Conservation (phyloP, 2,797 vertebrate genomes). For the Pteropus rufus region DNA sequence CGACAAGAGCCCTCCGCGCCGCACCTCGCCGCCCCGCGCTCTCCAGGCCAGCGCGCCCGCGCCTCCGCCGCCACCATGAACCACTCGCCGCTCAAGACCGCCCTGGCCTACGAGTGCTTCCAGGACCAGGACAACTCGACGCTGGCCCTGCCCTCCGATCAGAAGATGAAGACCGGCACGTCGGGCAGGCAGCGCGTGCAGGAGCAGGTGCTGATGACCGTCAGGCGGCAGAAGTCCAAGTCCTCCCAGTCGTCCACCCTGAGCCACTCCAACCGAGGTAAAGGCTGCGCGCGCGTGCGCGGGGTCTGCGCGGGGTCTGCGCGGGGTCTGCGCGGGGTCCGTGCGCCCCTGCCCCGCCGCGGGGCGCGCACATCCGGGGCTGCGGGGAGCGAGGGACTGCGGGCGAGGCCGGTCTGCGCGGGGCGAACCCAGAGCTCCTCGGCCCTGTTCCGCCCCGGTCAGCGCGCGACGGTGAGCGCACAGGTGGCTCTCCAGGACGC, state of each 20-base stretch:
- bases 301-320: too few species aligned
- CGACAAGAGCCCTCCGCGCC: conserved; percentile 16
- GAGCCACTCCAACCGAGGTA: conserved; percentile 85
- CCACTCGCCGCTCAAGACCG: conserved; percentile 85
- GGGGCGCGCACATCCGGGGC: too few species aligned
- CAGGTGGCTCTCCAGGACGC: too few species aligned
- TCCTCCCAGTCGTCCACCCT: conserved; percentile 79
- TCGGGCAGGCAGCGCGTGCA: conserved; percentile 85
- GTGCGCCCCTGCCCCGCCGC: too few species aligned
- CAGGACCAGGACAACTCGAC: conserved; percentile 85
- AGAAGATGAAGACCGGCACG: conserved; percentile 84
- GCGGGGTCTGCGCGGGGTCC: too few species aligned
- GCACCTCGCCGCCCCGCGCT: not conserved
- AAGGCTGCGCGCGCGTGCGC: not conserved
- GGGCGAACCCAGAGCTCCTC: not conserved
- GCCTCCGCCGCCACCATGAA: conserved; percentile 77
- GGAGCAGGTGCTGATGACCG: conserved; percentile 88
- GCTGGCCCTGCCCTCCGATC: conserved; percentile 86
- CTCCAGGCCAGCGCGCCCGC: not conserved
- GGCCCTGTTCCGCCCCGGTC: too few species aligned
- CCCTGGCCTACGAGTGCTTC: conserved; percentile 84
- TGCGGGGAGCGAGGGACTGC: too few species aligned
- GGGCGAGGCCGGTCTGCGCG: not conserved
- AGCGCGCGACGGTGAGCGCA: too few species aligned
- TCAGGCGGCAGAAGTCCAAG: conserved; percentile 85